Evolutionary conservation across 2,888 invertebrate genomes (phyloP), one percentile per base, ranked within the genome.

Genomic region (Pachliopta kotzebuea): DNA sequence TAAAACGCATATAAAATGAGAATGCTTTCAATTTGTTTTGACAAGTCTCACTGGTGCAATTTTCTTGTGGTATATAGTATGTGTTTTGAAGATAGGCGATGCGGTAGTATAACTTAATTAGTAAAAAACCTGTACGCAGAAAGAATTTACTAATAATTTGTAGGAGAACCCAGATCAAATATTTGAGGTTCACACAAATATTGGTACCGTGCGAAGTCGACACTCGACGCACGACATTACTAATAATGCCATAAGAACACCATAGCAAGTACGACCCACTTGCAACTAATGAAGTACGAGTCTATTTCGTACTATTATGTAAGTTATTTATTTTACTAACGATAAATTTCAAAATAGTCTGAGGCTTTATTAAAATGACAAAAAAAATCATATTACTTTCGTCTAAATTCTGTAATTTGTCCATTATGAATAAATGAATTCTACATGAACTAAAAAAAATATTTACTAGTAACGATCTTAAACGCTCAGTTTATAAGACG

Each of bases 161-260:
- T n/a, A 45, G n/a, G 4, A 37, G 9, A 11, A 37, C 37, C 6
- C n/a, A 45, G 45, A 45, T n/a, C n/a, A 45, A 45, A 45, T 45
- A 45, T 45, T 45, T 45, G 45, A 45, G 45, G 45, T n/a, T 45
- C 45, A 45, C 1, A n/a, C 45, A 45, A 45, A 45, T 45, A 45
- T 45, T 45, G 7, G 45, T 45, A 45, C 45, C n/a, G 45, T n/a
- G 45, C 45, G 45, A n/a, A 7, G 45, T 45, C 45, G n/a, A 45
- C 45, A 45, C 45, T 2, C 45, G 18, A 45, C 45, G 45, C 45
- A 45, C 45, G 45, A 45, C 6, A 4, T 45, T 45, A n/a, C n/a
- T 45, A 45, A 45, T 45, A 45, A 45, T 45, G 45, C 45, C 45
- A 45, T 45, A 45, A 45, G 45, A 45, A 45, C 45, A 45, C 45